phyloP scores from a whole-genome alignment of 2,113 vertebrate genomes.

The Panthera uncia region DNA sequence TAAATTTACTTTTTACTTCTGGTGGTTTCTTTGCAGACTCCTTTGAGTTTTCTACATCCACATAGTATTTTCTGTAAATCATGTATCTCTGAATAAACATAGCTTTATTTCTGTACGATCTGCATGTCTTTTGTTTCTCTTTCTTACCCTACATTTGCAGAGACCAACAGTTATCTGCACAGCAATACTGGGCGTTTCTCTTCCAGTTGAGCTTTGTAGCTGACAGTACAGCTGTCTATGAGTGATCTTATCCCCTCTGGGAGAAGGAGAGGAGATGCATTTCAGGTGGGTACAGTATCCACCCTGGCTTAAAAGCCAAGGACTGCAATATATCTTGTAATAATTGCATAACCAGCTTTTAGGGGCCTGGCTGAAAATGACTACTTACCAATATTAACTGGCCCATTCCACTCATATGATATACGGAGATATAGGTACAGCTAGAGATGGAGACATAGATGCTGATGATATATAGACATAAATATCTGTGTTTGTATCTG shows the following conservation, averaged over 20 bases:
- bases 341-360: background rate
- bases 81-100: background rate
- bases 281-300: background rate
- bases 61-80: background rate
- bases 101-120: background rate
- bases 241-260: background rate
- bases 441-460: background rate
- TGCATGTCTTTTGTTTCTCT: background rate
- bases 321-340: background rate
- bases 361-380: background rate
- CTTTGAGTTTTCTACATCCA: background rate
- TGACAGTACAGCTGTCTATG: background rate
- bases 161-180: background rate
- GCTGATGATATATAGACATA: background rate
- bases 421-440: background rate
- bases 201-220: background rate
- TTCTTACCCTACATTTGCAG: background rate
- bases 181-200: background rate
- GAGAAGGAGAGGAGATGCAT: background rate
- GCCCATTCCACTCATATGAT: background rate
- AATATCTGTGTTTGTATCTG: background rate
- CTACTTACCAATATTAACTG: background rate
- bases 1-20: background rate
- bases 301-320: background rate
- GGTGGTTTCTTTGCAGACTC: background rate